phyloP scores from a whole-genome alignment of 2,888 invertebrate genomes.

The Agrochola circellaris region DNA sequence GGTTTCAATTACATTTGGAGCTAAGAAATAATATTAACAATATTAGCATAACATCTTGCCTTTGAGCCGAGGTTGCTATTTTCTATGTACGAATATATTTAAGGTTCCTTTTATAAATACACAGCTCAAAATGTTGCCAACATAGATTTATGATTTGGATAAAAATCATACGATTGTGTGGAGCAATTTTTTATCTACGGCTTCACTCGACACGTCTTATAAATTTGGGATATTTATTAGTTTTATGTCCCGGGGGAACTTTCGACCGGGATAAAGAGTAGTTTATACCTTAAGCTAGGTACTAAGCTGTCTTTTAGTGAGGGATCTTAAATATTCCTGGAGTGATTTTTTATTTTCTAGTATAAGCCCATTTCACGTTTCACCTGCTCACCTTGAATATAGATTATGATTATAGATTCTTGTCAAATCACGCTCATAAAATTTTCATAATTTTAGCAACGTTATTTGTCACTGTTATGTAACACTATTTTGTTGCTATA shows the following conservation, averaged over 20 bases:
- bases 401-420: neutral
- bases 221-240: slow-evolving; percentile 66
- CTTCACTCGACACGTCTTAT: slow-evolving; percentile 52
- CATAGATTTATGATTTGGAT: slow-evolving; percentile 44
- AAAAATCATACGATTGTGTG: slow-evolving; percentile 47
- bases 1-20: slow-evolving; percentile 60
- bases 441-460: no score
- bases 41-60: slow-evolving; percentile 62
- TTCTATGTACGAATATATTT: slow-evolving; percentile 50
- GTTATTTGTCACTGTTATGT: neutral
- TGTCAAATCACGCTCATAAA: neutral
- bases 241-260: slow-evolving; percentile 60
- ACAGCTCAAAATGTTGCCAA: slow-evolving; percentile 24
- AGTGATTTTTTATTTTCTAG: slow-evolving; percentile 9
- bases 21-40: slow-evolving; percentile 64
- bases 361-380: neutral
- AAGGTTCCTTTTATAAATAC: slow-evolving; percentile 36
- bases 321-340: slow-evolving; percentile 40
- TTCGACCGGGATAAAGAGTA: slow-evolving; percentile 57
- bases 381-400: neutral
- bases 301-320: slow-evolving; percentile 57
- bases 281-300: slow-evolving; percentile 62
- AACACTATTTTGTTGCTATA: neutral
- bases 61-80: slow-evolving; percentile 29
- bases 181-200: slow-evolving; percentile 56